These are phyloP conservation scores for Parnassius apollo DNA, from an alignment of 2,888 invertebrate species.

Conservation along the genomic window DNA sequence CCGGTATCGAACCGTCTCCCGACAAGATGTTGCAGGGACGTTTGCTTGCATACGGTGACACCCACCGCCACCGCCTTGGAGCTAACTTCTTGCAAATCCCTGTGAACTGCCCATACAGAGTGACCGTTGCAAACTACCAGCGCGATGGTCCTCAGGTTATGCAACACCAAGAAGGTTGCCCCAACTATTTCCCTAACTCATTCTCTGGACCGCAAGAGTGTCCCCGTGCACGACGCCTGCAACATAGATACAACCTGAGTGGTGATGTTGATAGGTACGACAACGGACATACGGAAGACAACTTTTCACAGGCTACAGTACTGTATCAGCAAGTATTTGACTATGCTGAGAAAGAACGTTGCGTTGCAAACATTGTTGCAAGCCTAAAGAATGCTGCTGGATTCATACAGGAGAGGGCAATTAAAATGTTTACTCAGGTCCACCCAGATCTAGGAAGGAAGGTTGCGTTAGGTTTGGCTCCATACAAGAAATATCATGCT, in stretches of 20 bases:
- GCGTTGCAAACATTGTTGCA: slow-evolving; percentile 90
- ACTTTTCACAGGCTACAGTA: slow-evolving; percentile 90
- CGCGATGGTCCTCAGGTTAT: slow-evolving; percentile 92
- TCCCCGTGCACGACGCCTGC: slow-evolving; percentile 82
- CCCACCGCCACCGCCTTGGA: slow-evolving; percentile 93
- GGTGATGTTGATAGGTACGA: slow-evolving; percentile 92
- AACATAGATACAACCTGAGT: slow-evolving; percentile 79
- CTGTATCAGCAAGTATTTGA: slow-evolving; percentile 92
- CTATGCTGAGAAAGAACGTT: slow-evolving; percentile 85
- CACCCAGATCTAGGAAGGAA: slow-evolving; percentile 89
- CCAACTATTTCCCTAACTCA: slow-evolving; percentile 98
- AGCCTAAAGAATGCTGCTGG: slow-evolving; percentile 89
- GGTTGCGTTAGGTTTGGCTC: slow-evolving; percentile 84
- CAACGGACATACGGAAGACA: slow-evolving; percentile 91
- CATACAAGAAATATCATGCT: slow-evolving; percentile 80
- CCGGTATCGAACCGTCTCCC: slow-evolving; percentile 96
- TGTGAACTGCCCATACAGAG: slow-evolving; percentile 95
- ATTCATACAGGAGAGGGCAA: slow-evolving; percentile 93
- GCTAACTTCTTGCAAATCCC: slow-evolving; percentile 95
- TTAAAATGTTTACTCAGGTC: slow-evolving; percentile 90
- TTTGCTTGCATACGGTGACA: slow-evolving; percentile 94
- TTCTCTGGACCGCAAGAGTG: slow-evolving; percentile 92
- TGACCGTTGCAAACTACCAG: slow-evolving; percentile 88
- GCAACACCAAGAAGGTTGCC: slow-evolving; percentile 91
- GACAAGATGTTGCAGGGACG: slow-evolving; percentile 96